phyloP scores from a whole-genome alignment of 2,113 vertebrate species.

The Nestor notabilis region DNA sequence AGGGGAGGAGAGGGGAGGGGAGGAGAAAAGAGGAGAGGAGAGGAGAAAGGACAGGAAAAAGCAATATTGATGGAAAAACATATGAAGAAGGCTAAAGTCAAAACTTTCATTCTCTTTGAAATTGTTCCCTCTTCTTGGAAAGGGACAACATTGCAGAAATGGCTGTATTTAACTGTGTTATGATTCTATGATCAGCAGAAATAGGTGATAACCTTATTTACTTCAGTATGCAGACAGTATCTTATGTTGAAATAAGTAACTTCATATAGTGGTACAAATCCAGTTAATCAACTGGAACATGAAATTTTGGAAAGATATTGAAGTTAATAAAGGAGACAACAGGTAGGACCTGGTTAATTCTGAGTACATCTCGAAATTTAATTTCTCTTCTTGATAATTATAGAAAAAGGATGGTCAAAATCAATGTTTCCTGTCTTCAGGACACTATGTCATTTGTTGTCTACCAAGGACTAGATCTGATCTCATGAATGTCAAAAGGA shows the following conservation, averaged over 20 bases:
- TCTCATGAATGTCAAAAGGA: background rate
- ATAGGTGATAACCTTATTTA: background rate
- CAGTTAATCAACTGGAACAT: background rate
- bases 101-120: background rate
- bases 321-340: background rate
- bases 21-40: too few relatives aligned
- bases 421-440: background rate
- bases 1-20: too few relatives aligned
- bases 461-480: background rate
- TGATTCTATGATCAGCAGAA: background rate
- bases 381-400: background rate
- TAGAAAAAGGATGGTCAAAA: background rate
- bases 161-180: background rate
- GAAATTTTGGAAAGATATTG: background rate
- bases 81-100: background rate
- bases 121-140: background rate
- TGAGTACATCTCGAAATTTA: background rate
- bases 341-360: background rate
- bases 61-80: background rate
- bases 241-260: background rate
- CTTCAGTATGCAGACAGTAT: background rate
- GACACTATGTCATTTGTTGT: fast-evolving
- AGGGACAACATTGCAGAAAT: background rate
- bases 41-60: too few relatives aligned
- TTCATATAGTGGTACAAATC: background rate